Evolutionary conservation across 2,888 invertebrate species (phyloP).

Genomic region (Tineola bisselliella): DNA sequence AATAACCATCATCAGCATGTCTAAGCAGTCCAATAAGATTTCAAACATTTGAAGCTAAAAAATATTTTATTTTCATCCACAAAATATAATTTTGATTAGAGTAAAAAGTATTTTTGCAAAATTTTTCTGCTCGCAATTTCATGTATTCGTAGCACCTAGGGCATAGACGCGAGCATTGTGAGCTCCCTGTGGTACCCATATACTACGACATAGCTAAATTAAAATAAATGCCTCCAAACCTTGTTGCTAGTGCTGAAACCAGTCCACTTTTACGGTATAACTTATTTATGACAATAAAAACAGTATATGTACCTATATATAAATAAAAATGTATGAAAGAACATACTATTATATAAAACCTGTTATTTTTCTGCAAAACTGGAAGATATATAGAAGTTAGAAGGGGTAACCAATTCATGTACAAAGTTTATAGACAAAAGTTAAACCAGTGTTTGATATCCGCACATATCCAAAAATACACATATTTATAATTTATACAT

Average conservation of each 20-base stretch:
- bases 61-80: too few species aligned
- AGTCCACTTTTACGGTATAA: too few species aligned
- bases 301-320: too few species aligned
- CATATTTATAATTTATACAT: not conserved
- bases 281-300: too few species aligned
- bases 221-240: not conserved
- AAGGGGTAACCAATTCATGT: not conserved
- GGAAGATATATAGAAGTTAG: too few species aligned
- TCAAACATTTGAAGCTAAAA: too few species aligned
- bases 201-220: not conserved
- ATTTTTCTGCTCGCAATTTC: not conserved
- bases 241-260: not conserved
- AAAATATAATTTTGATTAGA: not conserved
- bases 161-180: not conserved
- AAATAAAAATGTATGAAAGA: too few species aligned
- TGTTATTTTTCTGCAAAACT: not conserved
- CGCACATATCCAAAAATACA: not conserved
- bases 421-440: not conserved
- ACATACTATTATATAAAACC: too few species aligned
- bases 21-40: too few species aligned
- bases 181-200: not conserved
- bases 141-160: not conserved
- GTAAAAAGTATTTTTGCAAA: not conserved
- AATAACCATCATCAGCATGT: too few species aligned
- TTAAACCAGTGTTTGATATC: not conserved